Percentiles rank a stretch among this genome's conserved stretches.
These are phyloP conservation scores for Pelusios castaneus DNA, from an alignment of 2,113 vertebrate species.

Conservation along the genomic window DNA sequence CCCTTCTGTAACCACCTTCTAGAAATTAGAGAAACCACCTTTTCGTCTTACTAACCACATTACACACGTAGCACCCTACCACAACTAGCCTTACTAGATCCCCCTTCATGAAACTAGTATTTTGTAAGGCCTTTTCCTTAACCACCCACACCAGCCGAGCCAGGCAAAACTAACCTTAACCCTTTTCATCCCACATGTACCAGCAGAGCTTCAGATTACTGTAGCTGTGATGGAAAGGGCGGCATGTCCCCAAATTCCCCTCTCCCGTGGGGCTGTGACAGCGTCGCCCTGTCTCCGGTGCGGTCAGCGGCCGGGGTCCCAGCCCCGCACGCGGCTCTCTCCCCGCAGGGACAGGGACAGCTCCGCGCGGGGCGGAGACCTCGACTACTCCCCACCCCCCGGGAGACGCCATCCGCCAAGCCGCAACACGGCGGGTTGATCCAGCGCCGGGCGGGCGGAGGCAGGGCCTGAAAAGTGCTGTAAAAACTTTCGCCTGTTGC, in stretches of 20 bases:
- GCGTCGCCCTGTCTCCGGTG: too few relatives aligned
- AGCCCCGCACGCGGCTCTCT: too few relatives aligned
- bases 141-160: background rate
- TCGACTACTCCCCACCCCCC: too few relatives aligned
- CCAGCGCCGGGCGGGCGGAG: too few relatives aligned
- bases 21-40: background rate
- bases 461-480: background rate
- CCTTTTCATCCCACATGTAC: background rate
- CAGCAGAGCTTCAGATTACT: too few relatives aligned
- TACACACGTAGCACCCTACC: background rate
- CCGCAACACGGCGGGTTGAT: background rate
- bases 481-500: background rate
- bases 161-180: background rate
- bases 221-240: too few relatives aligned
- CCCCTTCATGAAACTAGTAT: background rate
- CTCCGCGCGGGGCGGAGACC: too few relatives aligned
- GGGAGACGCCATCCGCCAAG: too few relatives aligned
- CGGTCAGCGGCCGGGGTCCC: too few relatives aligned
- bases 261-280: too few relatives aligned
- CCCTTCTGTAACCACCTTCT: background rate
- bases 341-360: too few relatives aligned
- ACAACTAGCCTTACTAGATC: background rate
- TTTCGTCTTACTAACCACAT: background rate
- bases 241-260: fast-evolving
- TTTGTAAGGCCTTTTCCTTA: background rate